phyloP scores from a whole-genome alignment of 2,113 vertebrate genomes.

The Gymnarchus niloticus region DNA sequence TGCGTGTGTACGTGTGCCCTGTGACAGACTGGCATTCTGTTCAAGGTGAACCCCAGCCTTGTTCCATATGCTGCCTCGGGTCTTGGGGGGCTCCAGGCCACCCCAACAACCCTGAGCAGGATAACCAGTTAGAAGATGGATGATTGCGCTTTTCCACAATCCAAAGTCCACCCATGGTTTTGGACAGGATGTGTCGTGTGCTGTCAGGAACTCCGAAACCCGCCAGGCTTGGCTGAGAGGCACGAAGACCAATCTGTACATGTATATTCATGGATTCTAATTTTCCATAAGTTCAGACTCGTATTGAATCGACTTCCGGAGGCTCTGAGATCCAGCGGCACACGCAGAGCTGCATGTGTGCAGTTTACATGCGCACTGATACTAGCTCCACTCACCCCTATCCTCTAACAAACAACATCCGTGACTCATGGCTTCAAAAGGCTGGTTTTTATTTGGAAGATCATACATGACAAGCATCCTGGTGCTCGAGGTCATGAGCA shows the following conservation, averaged over 20 bases:
- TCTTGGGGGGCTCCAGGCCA: too few relatives aligned
- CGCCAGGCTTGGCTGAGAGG: too few relatives aligned
- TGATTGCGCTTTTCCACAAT: neutral
- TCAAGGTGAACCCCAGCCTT: too few relatives aligned
- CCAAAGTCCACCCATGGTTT: neutral
- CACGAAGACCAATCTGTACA: too few relatives aligned
- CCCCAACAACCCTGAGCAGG: too few relatives aligned
- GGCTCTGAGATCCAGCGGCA: neutral
- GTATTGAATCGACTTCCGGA: too few relatives aligned
- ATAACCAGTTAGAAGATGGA: too few relatives aligned
- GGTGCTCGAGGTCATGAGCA: slow-evolving; percentile 38
- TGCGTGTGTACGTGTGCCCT: too few relatives aligned
- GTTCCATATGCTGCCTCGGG: too few relatives aligned
- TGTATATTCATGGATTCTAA: too few relatives aligned
- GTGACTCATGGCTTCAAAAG: slow-evolving; percentile 28
- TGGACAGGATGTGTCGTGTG: neutral
- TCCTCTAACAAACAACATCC: slow-evolving; percentile 31
- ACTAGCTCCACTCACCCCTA: slow-evolving; percentile 19
- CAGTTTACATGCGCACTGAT: neutral
- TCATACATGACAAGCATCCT: slow-evolving; percentile 41
- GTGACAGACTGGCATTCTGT: too few relatives aligned
- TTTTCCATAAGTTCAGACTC: too few relatives aligned
- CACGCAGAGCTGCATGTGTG: neutral
- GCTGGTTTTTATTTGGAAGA: slow-evolving; percentile 32
- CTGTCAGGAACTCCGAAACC: neutral